phyloP scores from a whole-genome alignment of 2,113 vertebrate genomes.

The Prochilodus magdalenae region DNA sequence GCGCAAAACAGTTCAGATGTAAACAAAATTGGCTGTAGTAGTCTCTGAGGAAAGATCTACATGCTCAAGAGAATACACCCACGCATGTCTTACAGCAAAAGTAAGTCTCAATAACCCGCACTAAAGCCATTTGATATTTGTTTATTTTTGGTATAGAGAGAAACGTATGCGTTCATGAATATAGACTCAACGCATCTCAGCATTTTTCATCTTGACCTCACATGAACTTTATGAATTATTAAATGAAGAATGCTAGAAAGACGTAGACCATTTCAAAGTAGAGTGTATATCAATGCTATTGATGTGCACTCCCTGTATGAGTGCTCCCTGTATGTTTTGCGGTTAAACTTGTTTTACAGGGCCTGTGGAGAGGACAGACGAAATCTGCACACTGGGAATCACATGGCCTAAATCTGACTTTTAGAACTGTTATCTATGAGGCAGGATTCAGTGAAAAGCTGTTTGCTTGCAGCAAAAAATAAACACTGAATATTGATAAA shows the following conservation, averaged over 20 bases:
- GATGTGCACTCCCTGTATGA: slow-evolving; percentile 2
- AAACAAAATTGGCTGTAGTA: slow-evolving; percentile 24
- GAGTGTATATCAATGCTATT: slow-evolving; percentile 21
- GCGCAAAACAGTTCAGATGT: slow-evolving; percentile 2
- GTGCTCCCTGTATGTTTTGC: neutral
- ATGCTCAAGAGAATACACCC: slow-evolving; percentile 30
- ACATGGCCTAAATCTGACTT: neutral
- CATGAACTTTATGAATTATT: slow-evolving; percentile 42
- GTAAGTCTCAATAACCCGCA: slow-evolving; percentile 17
- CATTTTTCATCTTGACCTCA: slow-evolving; percentile 6
- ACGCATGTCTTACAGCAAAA: slow-evolving; percentile 38
- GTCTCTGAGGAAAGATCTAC: slow-evolving; percentile 27
- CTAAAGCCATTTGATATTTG: slow-evolving; percentile 34
- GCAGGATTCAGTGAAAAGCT: neutral
- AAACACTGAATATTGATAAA: neutral
- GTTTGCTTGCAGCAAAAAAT: neutral
- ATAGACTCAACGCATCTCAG: neutral
- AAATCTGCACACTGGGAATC: neutral
- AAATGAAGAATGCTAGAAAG: slow-evolving; percentile 15
- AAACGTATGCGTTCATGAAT: slow-evolving; percentile 24
- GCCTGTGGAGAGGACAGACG: slow-evolving; percentile 10
- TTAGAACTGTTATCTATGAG: neutral
- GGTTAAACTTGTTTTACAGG: neutral
- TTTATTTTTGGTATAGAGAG: slow-evolving; percentile 17
- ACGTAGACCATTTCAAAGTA: slow-evolving; percentile 20